Evolutionary conservation across 2,888 invertebrate genomes (phyloP), one percentile per base, ranked within the genome.

Genomic region (Glyphotaelius pellucidus): DNA sequence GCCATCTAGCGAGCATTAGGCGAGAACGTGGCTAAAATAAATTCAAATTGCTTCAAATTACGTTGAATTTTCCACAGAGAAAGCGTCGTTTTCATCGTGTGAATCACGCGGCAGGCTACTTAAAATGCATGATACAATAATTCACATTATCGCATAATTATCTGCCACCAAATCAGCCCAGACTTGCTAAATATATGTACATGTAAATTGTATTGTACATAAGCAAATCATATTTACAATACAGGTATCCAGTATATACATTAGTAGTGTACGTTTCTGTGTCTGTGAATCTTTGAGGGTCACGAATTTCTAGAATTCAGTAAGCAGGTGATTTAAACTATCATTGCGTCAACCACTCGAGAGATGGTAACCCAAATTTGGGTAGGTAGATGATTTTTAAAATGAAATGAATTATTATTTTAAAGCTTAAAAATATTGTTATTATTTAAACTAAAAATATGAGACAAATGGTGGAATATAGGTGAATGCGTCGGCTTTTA

Each of bases 141-240:
- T 87, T 81, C 88, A 42, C 80, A 86, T 91, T 88, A 89, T 91
- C 83, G 91, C 38, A 80, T 87, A 88, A 91, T 91, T 91, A 91
- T 91, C 35, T 52, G 38, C 35, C 19, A n/a, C 83, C 84, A 90
- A 90, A 90, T 32, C 35, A 30, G 67, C 67, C 42, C 4, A 81
- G 30, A 14, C 15, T 31, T 32, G 31, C 9, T 5, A 81, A 81
- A 81, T 81, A 81, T 81, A 81, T 31, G 31, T 81, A 15, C 31
- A 30, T 81, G 81, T 81, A 81, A 30, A 81, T 81, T 67, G 19
- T 67, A 67, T 67, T 67, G 52, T 25, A 67, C 52, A 67, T 67
- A 67, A 67, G 52, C 19, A 67, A 67, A 67, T 25, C 25, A 67
- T 67, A 19, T 19, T 25, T 67, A 67, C 52, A 67, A 25, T 67